A percentile compares a stretch with the other conserved stretches of the same genome.
Evolutionary conservation across 1,140 invertebrate species (phyloP).

Genomic region (Ylistrum balloti): DNA sequence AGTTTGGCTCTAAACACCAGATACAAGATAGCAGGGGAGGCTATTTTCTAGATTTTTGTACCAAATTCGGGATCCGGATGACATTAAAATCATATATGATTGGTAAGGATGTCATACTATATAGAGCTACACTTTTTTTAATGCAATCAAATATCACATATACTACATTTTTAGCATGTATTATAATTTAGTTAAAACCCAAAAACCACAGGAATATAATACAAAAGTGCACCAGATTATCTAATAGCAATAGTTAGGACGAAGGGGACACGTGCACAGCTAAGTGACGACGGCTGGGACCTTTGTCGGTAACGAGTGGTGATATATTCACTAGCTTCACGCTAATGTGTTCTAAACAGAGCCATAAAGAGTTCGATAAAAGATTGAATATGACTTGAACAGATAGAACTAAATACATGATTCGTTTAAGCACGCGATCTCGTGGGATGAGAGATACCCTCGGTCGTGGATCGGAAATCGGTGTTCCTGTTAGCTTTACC

Average conservation of each 20-base stretch:
- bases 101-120: too few species aligned
- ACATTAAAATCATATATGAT: too few species aligned
- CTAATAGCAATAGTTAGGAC: background rate
- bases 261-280: background rate
- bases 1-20: too few species aligned
- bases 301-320: background rate
- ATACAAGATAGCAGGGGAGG: too few species aligned
- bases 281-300: background rate
- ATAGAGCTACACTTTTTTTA: too few species aligned
- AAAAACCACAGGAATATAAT: background rate
- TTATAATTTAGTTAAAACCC: too few species aligned
- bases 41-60: too few species aligned
- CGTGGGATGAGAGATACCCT: background rate
- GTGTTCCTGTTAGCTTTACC: background rate
- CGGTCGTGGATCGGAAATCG: background rate
- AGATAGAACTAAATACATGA: background rate
- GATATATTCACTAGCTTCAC: background rate
- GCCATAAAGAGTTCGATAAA: slow-evolving; percentile 1
- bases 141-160: too few species aligned
- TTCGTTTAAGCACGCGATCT: background rate
- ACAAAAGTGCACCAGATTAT: background rate
- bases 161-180: too few species aligned
- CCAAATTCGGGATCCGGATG: too few species aligned
- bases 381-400: slow-evolving; percentile 7
- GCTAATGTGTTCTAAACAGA: background rate